Evolutionary conservation across 1,140 invertebrate genomes (phyloP), one percentile per base, ranked within the genome.

Genomic region (Listronotus bonariensis): DNA sequence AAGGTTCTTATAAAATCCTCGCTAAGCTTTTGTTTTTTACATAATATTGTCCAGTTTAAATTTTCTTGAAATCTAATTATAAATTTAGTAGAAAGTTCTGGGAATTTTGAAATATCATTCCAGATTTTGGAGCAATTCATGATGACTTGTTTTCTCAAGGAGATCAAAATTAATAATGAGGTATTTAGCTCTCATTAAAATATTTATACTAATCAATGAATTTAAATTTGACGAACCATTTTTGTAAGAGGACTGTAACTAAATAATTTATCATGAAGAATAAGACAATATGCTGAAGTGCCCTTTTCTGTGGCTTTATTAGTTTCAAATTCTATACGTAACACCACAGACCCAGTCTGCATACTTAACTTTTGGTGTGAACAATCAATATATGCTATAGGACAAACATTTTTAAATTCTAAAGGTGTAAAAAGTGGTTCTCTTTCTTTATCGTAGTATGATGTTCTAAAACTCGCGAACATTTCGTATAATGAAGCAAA

Each of bases 201-300:
- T 26, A 26, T 26, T 26, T 26, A 26, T 26, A 26, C 20, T 26
- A 26, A 26, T 26, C 20, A 26, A 26, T 40, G 14, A 14, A 41
- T 15, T 57, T 57, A 57, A n/a, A 57, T 8, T 15, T 57, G 55
- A 32, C 17, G 43, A n/a, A 57, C 20, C 11, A 57, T 45, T 34
- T 57, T 57, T 32, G 41, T 45, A 7, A 57, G 26, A 45, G 55
- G 55, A 12, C 43, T 57, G 14, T 57, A 57, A 15, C 41, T 57
- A 57, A 57, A 57, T 45, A 57, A 14, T n/a, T 46, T 43, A 46
- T 57, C 55, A 36, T 57, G 43, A 6, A 57, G 8, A 31, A 57
- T 46, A n/a, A 57, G 43, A 18, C 55, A 57, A 34, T 57, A 57
- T 31, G 31, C 55, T 9, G 55, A 8, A n/a, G 40, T 45, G 6